Conservation (phyloP, 2,113 vertebrate genomes). For the Clupea harengus region DNA sequence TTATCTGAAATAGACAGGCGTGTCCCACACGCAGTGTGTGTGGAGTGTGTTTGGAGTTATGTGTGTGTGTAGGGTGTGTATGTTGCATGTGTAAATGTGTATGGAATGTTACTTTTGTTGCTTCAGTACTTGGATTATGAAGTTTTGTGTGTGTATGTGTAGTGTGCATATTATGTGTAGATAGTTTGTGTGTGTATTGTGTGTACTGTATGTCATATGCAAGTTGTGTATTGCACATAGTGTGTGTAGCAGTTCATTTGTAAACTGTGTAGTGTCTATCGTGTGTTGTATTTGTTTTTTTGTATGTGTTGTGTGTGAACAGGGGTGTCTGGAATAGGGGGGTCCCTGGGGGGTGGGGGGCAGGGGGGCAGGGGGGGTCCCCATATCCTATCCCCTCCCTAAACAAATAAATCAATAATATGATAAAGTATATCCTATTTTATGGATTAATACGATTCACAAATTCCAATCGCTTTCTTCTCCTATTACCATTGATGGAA, state of each 20-base stretch:
- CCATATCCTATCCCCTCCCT: no score
- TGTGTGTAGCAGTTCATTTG: background rate
- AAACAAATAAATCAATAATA: no score
- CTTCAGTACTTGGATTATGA: background rate
- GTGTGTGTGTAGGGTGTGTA: background rate
- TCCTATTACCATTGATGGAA: no score
- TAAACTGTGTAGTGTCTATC: background rate
- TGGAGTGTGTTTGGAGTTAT: background rate
- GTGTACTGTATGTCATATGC: background rate
- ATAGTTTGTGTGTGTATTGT: background rate
- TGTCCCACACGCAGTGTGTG: no score
- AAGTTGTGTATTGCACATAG: no score
- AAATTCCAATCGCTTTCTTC: no score
- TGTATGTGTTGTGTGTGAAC: no score
- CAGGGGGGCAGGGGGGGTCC: no score
- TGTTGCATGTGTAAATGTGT: background rate
- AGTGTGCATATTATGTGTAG: background rate
- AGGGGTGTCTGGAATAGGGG: no score
- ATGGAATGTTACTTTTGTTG: background rate
- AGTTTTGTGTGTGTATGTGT: background rate
- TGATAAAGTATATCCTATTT: no score
- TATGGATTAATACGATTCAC: no score
- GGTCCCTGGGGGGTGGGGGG: no score
- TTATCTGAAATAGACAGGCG: background rate
- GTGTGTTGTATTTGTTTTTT: background rate